phyloP scores from a whole-genome alignment of 2,797 vertebrate species.

The Intellagama lesueurii region DNA sequence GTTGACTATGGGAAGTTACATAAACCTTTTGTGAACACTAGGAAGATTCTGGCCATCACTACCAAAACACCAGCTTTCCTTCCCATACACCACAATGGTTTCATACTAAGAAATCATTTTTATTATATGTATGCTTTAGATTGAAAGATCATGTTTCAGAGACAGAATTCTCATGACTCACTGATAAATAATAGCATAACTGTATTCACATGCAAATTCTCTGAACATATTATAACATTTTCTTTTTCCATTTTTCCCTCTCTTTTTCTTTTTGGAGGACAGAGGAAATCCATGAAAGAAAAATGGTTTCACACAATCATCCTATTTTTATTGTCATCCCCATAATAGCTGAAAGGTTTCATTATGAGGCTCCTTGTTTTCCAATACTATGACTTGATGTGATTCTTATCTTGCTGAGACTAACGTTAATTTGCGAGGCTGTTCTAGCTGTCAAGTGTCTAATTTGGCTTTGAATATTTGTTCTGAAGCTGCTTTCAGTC shows the following conservation, averaged over 20 bases:
- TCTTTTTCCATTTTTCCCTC: not conserved
- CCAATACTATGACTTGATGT: not conserved
- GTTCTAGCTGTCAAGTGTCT: not conserved
- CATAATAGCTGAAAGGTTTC: not conserved
- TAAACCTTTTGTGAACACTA: too few relatives aligned
- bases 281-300: not conserved
- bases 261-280: not conserved
- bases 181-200: not conserved
- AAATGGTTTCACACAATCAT: not conserved
- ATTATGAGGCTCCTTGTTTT: not conserved
- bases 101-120: too few relatives aligned
- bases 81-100: too few relatives aligned
- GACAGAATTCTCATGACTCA: not conserved
- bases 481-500: constrained; percentile 3
- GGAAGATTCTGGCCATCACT: too few relatives aligned
- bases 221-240: not conserved
- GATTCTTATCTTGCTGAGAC: not conserved
- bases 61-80: too few relatives aligned
- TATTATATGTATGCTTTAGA: not conserved
- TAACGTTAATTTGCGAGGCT: constrained; percentile 24
- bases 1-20: too few relatives aligned
- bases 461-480: not conserved
- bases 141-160: not conserved
- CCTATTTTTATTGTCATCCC: not conserved
- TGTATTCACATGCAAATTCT: not conserved